Evolutionary conservation across 2,888 invertebrate genomes (phyloP).

Genomic region (Chymomyza procnemis): DNA sequence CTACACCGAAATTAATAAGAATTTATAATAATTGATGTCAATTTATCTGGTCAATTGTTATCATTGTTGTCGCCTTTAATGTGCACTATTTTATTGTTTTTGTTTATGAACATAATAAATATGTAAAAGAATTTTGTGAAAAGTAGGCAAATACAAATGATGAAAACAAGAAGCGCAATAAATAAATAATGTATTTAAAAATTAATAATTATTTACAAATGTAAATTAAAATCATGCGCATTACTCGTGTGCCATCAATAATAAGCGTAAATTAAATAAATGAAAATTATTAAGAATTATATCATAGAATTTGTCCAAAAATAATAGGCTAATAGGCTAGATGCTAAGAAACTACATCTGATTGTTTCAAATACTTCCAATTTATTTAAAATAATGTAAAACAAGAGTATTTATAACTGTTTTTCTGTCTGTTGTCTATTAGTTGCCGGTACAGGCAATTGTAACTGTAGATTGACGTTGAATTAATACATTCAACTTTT

Average conservation of each 20-base stretch:
- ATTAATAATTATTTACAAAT: conserved; percentile 23
- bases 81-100: not conserved
- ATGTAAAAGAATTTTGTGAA: not conserved
- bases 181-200: conserved; percentile 15
- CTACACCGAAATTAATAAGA: not conserved
- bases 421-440: not conserved
- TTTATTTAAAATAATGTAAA: conserved; percentile 35
- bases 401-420: not conserved
- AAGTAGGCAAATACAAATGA: not conserved
- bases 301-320: not conserved
- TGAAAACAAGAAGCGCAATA: no score
- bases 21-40: not conserved
- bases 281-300: not conserved
- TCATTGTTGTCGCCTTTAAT: conserved; percentile 10
- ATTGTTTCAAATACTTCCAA: conserved; percentile 60
- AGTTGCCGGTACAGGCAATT: not conserved
- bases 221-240: not conserved
- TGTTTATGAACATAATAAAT: not conserved
- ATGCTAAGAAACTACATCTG: not conserved
- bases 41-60: conserved; percentile 15
- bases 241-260: not conserved
- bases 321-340: not conserved
- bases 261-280: not conserved
- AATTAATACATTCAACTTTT: not conserved
- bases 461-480: not conserved